Evolutionary conservation across 2,888 invertebrate species (phyloP), one percentile per base, ranked within the genome.

Genomic region (Phymatocera aterrima): DNA sequence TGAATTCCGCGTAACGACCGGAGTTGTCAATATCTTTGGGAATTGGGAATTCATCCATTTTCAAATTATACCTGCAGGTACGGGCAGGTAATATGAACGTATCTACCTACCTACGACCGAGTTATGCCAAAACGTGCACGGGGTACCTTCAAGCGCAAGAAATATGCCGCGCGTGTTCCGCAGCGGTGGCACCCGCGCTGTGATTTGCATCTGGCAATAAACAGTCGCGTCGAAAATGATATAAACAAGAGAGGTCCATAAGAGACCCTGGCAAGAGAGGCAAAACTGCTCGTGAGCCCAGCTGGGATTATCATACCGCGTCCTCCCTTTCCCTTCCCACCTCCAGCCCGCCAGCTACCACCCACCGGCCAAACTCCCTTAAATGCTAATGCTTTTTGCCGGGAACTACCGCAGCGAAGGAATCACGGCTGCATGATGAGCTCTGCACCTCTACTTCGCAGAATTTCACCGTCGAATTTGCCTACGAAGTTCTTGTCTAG

Each of bases 201-300:
- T 40, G 6, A 88, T 87, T 87, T 86, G 85, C 87, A 87, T 87
- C 80, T 80, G 83, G 83, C 85, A 84, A 85, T 87, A 85, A 87
- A 87, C 83, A 85, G 83, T 82, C 83, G 82, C 82, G 84, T 87
- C 85, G 86, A 86, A 88, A 86, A 86, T 86, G 85, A 87, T 86
- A 85, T 84, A 86, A 85, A 83, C 83, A 83, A 81, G 82, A 80
- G 81, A 65, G 78, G 54, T 37, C 37, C 75, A 51, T 51, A 75
- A 75, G 74, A 75, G 70, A 46, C 31, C 31, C 40, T 60, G 31
- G 28, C 60, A 34, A 40, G 28, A 37, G 57, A 75, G 28, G 75
- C 60, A 40, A 75, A 57, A 75, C 21, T 24, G 34, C 48, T 34
- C 72, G 72, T 72, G 70, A 72, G 72, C n/a, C 54, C 75, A 57